These are phyloP conservation scores for Pocota personata DNA, from an alignment of 2,888 invertebrate species.

Conservation along the genomic window DNA sequence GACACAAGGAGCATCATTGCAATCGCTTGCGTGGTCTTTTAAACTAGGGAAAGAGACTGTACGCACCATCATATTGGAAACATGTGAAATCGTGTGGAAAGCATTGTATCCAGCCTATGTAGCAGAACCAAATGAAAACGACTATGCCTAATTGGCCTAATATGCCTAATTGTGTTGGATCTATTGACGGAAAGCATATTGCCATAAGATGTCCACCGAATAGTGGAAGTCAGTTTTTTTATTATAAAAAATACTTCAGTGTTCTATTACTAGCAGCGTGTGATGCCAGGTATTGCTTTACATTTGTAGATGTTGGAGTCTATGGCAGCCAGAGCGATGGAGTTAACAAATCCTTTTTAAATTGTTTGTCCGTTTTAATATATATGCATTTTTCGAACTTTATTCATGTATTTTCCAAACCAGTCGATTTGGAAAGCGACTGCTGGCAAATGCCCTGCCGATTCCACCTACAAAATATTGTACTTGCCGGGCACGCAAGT, in stretches of 20 bases:
- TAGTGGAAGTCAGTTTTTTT: conserved; percentile 40
- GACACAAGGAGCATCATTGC: no score
- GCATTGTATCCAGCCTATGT: no score
- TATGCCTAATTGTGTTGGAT: conserved; percentile 12
- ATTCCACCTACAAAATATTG: no score
- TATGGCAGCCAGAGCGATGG: conserved; percentile 60
- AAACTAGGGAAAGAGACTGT: no score
- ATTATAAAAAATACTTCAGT: conserved; percentile 27
- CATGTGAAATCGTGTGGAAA: no score
- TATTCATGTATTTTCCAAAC: no score
- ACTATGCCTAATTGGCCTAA: not conserved
- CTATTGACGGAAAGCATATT: conserved; percentile 35
- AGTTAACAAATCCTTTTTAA: conserved; percentile 18
- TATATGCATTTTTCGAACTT: not conserved
- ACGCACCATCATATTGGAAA: no score
- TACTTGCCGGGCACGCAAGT: no score
- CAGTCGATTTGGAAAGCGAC: not conserved
- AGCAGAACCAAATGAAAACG: no score
- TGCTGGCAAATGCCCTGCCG: no score
- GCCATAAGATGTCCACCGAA: conserved; percentile 51
- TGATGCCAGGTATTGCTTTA: conserved; percentile 54
- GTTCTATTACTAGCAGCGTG: conserved; percentile 59
- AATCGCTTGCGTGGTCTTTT: no score
- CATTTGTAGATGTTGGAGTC: conserved; percentile 50
- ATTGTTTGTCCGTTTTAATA: not conserved